Percentiles rank a stretch among this genome's conserved stretches.
Evolutionary conservation across 1,140 invertebrate genomes (phyloP).

Genomic region (Andrena cerasifolii): DNA sequence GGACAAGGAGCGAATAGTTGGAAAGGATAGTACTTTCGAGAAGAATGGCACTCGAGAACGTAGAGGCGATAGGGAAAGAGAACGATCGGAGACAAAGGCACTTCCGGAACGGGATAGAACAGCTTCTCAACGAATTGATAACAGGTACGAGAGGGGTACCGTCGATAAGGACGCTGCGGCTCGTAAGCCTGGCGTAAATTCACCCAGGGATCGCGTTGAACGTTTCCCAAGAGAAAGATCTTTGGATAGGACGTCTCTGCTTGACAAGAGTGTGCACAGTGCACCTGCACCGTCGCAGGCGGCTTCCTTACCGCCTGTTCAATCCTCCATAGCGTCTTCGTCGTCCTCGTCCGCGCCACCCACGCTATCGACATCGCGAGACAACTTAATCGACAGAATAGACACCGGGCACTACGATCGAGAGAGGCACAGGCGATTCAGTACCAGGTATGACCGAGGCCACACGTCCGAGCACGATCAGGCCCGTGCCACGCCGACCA

Average conservation of each 20-base stretch:
- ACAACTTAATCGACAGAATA: constrained; percentile 65
- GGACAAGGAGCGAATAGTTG: constrained; percentile 72
- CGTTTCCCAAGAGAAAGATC: constrained; percentile 75
- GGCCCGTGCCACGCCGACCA: constrained; percentile 65
- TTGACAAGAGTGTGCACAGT: constrained; percentile 67
- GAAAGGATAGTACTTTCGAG: constrained; percentile 67
- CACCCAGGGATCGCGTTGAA: constrained; percentile 69
- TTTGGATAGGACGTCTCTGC: constrained; percentile 66
- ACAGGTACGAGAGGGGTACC: constrained; percentile 69
- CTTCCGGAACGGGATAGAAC: constrained; percentile 70
- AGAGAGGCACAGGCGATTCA: constrained; percentile 75
- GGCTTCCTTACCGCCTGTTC: constrained; percentile 28
- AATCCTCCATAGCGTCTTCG: constrained; percentile 39
- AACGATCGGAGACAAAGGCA: constrained; percentile 71
- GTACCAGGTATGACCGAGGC: constrained; percentile 69
- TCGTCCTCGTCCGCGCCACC: constrained; percentile 49
- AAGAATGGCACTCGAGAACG: constrained; percentile 73
- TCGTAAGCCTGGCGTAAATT: constrained; percentile 67
- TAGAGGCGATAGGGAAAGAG: constrained; percentile 77
- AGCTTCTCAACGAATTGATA: constrained; percentile 73
- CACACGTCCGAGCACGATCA: constrained; percentile 70
- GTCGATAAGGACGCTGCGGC: constrained; percentile 70
- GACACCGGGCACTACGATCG: constrained; percentile 70
- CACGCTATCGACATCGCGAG: constrained; percentile 56
- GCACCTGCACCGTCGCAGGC: constrained; percentile 30